phyloP scores from a whole-genome alignment of 2,113 vertebrate species.

The Tyto alba region DNA sequence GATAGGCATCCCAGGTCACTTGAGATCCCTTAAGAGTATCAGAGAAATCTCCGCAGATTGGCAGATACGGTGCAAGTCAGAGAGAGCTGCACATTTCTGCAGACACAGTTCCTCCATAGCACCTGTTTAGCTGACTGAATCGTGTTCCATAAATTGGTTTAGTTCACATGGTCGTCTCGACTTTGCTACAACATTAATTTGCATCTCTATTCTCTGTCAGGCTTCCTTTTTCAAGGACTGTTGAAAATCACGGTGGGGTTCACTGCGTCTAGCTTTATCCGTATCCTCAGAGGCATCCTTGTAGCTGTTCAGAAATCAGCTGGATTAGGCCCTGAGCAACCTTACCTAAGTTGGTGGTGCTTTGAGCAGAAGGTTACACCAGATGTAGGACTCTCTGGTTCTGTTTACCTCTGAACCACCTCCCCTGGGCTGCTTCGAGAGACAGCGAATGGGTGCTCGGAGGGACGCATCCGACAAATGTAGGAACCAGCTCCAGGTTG shows the following conservation, averaged over 20 bases:
- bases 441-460: fast-evolving
- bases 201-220: neutral
- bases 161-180: neutral
- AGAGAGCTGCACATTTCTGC: neutral
- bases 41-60: neutral
- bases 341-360: neutral
- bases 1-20: neutral
- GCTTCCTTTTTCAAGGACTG: neutral
- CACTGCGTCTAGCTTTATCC: neutral
- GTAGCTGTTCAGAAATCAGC: neutral
- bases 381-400: neutral
- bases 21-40: neutral
- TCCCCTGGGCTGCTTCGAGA: neutral
- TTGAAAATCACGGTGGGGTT: neutral
- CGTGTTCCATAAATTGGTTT: neutral
- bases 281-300: neutral
- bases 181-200: neutral
- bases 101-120: neutral
- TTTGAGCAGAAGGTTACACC: neutral
- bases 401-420: neutral
- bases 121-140: neutral
- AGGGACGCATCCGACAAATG: neutral
- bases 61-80: neutral
- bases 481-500: neutral
- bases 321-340: neutral